Evolutionary conservation across 2,797 vertebrate species (phyloP).

Genomic region (Cynopterus sphinx): DNA sequence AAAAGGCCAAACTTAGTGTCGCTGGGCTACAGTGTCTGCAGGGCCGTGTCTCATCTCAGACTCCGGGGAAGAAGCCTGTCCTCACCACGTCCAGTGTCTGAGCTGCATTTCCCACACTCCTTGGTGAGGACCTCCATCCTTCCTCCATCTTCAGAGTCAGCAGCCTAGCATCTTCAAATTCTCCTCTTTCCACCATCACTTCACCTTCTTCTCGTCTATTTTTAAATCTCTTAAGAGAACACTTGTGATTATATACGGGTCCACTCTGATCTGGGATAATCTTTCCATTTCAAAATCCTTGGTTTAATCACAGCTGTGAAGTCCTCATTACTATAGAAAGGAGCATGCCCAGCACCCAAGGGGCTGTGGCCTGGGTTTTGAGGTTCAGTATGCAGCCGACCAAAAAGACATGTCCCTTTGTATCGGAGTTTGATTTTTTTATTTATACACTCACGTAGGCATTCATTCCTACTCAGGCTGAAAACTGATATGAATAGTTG

Average conservation of each 20-base stretch:
- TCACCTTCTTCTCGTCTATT: not conserved
- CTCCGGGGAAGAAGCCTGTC: too few species aligned
- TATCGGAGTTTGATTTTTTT: not conserved
- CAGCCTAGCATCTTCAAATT: too few species aligned
- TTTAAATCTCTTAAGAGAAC: not conserved
- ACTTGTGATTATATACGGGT: not conserved
- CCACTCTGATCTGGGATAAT: not conserved
- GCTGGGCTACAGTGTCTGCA: not conserved
- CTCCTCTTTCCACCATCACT: too few species aligned
- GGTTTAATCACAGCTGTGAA: not conserved
- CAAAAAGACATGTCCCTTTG: not conserved
- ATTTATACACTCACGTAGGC: not conserved
- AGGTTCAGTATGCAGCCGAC: not conserved
- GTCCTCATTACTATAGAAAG: not conserved
- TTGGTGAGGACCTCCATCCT: not conserved
- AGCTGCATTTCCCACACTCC: too few species aligned
- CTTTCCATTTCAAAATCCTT: not conserved
- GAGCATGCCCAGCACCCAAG: not conserved
- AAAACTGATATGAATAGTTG: not conserved
- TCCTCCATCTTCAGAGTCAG: not conserved
- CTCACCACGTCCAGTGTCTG: not conserved
- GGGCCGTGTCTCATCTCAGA: fast-evolving
- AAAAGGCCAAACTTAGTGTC: not conserved
- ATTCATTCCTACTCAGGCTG: not conserved
- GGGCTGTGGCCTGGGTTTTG: not conserved